Base-by-base conservation (phyloP, 2,888 invertebrate genomes). In the Machimus atricapillus region DNA sequence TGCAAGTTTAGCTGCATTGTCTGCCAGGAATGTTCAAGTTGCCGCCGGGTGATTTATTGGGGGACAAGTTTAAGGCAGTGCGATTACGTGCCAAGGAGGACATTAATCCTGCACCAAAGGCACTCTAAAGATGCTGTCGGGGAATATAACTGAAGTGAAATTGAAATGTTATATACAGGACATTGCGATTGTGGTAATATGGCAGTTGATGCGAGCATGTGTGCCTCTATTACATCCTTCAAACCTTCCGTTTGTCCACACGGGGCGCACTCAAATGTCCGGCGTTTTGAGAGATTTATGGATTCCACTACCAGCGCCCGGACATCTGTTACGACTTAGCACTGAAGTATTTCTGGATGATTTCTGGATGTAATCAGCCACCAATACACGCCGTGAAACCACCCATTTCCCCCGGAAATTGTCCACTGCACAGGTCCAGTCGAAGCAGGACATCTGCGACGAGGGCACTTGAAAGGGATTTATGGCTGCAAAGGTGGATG, bases 101-200 rank as follows among this genome's bases (percentile, higher is more conserved):
- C 83, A 83, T 83, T 83, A 83, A 83, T 83, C 83, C 83, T 83
- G 66, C 43, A 83, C 40, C 83, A 83, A 58, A 40, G 83, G 58
- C 73, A 66, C 66, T 23, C 73, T 73, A 83, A 83, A 73, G 83
- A 83, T 83, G 46, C 66, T 83, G 83, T 66, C 83, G 34, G 37
- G 83, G 66, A 81, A 66, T 37, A 83, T 58, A 66, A 40, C 66
- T 73, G 73, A 66, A 83, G 73, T 66, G 73, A 66, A 83, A 83
- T 83, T 73, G 58, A 83, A 66, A 66, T 40, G 46, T 23, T 81
- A 52, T 34, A 83, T 83, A n/a, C 27, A 83, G 19, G n/a, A 40
- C 81, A 81, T 31, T 34, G 83, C 31, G 66, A 81, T 16, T 34
- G 83, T 27, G 66, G 23, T 83, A 83, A 73, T 83, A 37, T 73